phyloP scores from a whole-genome alignment of 2,797 vertebrate genomes.

The Coregonus suidteri region DNA sequence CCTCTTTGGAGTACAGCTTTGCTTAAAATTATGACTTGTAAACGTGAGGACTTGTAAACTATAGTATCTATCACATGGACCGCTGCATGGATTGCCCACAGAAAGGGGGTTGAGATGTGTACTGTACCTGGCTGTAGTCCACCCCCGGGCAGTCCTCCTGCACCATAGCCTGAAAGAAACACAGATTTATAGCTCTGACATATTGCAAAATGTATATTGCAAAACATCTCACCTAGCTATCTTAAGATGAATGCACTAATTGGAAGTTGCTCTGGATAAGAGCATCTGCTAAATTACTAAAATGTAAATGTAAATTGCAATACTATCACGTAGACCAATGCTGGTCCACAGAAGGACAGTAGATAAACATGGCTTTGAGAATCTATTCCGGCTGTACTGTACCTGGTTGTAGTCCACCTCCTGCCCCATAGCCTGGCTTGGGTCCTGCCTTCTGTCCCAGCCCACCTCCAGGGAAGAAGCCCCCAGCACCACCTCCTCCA shows the following conservation, averaged over 20 bases:
- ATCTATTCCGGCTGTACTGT: neutral
- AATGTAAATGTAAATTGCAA: neutral
- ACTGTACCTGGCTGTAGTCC: slow-evolving; percentile 23
- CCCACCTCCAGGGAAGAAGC: slow-evolving; percentile 62
- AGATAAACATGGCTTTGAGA: neutral
- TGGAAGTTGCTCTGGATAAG: no score
- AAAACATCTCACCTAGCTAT: no score
- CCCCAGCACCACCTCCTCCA: slow-evolving; percentile 46
- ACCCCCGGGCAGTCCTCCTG: neutral
- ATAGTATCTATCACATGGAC: neutral
- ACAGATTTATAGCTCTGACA: neutral
- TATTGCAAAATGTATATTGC: neutral
- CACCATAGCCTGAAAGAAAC: neutral
- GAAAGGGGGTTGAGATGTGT: no score
- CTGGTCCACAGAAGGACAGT: neutral
- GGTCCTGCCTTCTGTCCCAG: slow-evolving; percentile 76
- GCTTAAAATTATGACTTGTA: neutral
- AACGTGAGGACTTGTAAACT: neutral
- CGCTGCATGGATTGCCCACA: no score
- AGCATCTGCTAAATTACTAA: neutral
- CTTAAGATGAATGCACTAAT: no score
- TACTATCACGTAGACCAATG: neutral
- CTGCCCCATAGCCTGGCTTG: slow-evolving; percentile 62
- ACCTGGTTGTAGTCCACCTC: slow-evolving; percentile 38
- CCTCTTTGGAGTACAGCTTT: neutral